Base-by-base conservation (phyloP, 2,113 vertebrate genomes). In the Podarcis muralis region DNA sequence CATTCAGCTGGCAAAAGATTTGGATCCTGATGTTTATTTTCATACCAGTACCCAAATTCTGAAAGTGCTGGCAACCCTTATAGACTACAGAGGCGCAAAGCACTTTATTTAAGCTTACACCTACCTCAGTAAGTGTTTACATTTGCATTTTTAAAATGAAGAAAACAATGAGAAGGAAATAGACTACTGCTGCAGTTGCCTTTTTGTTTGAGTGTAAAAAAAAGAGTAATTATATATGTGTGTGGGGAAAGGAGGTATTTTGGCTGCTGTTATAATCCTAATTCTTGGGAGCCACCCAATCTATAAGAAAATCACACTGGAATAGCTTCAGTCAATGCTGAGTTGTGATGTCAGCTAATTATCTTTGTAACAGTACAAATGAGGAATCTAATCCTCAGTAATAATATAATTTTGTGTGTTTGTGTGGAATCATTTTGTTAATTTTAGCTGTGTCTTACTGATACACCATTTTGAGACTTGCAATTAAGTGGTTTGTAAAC, bases 361-460 rank as follows among this genome's bases (percentile, higher is more conserved):
- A 83, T 75, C 57, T 30, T 53, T 82, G 25, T 79, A 53, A 4
- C n/a, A 1, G 0, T 0, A 0, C 81, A 83, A 18, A 6, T 0
- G 23, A 85, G 18, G 81, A 81, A 91, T 87, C 37, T 69, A 89
- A 71, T 5, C 37, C 65, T 91, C 57, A 80, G n/a, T 20, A 87
- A 48, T 86, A 84, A 81, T 69, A 20, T 5, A 20, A 53, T 53
- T 62, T 18, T 20, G 59, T 3, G 16, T 3, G 59, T 43, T 0
- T 43, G 43, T 43, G 18, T 1, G 18, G 16, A 62, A 62, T 62
- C 13, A 20, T 62, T 62, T 62, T 62, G 16, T 62, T 62, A 62
- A 15, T 62, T 62, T 62, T 62, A 62, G 5, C 1, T 62, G 59
- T 20, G 59, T 62, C 18, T 62, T 62, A 62, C 5, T 62, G 16